These are phyloP conservation scores for Falcunculus frontatus DNA, from an alignment of 2,113 vertebrate species.

Conservation along the genomic window DNA sequence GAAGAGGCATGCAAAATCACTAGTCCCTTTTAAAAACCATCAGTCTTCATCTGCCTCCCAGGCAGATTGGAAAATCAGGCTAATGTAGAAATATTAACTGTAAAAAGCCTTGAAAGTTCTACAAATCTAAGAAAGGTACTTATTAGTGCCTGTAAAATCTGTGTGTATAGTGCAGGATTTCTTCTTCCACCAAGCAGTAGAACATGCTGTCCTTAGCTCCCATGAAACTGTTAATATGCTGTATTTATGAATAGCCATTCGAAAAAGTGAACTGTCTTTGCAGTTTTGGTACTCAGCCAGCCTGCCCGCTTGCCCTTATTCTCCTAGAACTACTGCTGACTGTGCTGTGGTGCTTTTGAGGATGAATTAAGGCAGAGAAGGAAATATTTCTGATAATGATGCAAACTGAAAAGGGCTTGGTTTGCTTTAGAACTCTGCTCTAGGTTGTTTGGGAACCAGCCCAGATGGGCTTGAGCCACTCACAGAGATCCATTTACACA, in stretches of 20 bases:
- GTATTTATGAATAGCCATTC: not conserved
- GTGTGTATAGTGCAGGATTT: not conserved
- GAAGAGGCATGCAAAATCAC: slow-evolving; percentile 10
- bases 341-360: not conserved
- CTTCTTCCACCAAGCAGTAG: not conserved
- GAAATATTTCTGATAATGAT: slow-evolving; percentile 12
- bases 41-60: slow-evolving; percentile 5
- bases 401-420: not conserved
- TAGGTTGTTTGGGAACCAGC: not conserved
- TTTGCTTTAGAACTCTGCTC: not conserved
- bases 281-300: not conserved
- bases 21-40: slow-evolving; percentile 20
- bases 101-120: slow-evolving; percentile 44
- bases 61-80: slow-evolving; percentile 2
- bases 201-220: slow-evolving; percentile 5
- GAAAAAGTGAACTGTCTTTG: not conserved
- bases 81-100: slow-evolving; percentile 56
- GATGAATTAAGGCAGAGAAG: not conserved
- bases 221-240: not conserved
- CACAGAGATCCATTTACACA: not conserved
- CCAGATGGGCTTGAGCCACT: not conserved
- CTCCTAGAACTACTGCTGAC: not conserved
- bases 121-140: not conserved
- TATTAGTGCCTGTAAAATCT: slow-evolving; percentile 19
- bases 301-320: not conserved